These are phyloP conservation scores for Corvus hawaiiensis DNA, from an alignment of 2,113 vertebrate species.

Conservation along the genomic window DNA sequence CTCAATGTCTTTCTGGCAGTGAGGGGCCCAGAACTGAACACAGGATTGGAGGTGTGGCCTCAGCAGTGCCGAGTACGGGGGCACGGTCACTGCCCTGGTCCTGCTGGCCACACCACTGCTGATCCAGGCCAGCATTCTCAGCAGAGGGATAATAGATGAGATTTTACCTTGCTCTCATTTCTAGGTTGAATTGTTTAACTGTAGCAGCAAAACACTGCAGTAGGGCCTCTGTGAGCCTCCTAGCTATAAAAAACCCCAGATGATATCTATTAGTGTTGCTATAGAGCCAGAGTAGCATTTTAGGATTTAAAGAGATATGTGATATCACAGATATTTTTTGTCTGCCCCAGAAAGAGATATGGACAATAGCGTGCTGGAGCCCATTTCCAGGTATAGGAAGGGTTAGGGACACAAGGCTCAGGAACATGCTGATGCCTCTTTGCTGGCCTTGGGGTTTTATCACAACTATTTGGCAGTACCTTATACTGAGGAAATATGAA, in stretches of 20 bases:
- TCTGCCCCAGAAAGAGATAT: background rate
- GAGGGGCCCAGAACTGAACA: background rate
- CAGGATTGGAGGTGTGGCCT: fast-evolving
- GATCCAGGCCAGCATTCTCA: background rate
- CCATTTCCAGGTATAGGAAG: background rate
- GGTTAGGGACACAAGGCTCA: background rate
- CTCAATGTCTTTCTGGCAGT: background rate
- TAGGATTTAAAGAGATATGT: conserved; percentile 9
- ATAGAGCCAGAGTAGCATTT: conserved; percentile 3
- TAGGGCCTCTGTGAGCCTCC: background rate
- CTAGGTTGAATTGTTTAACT: background rate
- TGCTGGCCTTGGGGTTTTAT: background rate
- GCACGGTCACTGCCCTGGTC: background rate
- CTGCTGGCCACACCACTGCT: background rate
- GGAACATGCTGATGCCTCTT: background rate
- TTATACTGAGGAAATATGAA: background rate
- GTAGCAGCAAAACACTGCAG: background rate
- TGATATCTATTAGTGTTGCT: conserved; percentile 22
- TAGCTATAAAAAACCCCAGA: background rate
- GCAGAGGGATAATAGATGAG: background rate
- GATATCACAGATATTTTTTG: background rate
- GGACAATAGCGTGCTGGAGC: fast-evolving
- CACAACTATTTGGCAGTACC: background rate
- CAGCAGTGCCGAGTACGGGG: background rate
- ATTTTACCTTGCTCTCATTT: background rate